These are phyloP conservation scores for Sphaerophoria taeniata DNA, from an alignment of 2,888 invertebrate species.

Conservation along the genomic window DNA sequence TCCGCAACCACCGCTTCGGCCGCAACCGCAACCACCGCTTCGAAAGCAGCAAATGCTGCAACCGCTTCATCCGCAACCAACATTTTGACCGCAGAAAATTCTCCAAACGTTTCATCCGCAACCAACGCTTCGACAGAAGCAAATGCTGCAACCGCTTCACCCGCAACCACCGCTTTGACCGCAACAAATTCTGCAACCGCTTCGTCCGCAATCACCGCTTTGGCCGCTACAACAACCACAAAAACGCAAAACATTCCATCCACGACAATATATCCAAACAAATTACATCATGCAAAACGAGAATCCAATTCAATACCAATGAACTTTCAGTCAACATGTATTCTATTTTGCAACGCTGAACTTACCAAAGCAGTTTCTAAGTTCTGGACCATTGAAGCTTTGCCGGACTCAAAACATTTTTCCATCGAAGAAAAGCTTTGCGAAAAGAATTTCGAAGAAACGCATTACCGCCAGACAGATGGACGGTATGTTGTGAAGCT, in stretches of 20 bases:
- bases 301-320: not conserved
- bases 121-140: not conserved
- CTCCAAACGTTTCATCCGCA: too few species aligned
- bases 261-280: too few species aligned
- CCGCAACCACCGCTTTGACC: not conserved
- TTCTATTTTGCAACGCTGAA: not conserved
- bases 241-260: too few species aligned
- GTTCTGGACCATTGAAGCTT: constrained; percentile 15
- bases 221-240: too few species aligned
- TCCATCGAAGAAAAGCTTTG: constrained; percentile 21
- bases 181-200: not conserved
- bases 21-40: too few species aligned
- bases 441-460: constrained; percentile 25
- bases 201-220: too few species aligned
- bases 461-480: constrained; percentile 14
- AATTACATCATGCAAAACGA: too few species aligned
- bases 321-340: not conserved
- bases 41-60: not conserved
- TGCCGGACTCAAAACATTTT: not conserved
- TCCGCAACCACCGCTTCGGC: too few species aligned
- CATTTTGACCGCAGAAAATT: too few species aligned
- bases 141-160: not conserved
- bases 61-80: too few species aligned
- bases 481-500: constrained; percentile 36
- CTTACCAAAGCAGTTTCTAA: constrained; percentile 30